Conservation (phyloP, 1,140 invertebrate species). For the Aphis craccivora region DNA sequence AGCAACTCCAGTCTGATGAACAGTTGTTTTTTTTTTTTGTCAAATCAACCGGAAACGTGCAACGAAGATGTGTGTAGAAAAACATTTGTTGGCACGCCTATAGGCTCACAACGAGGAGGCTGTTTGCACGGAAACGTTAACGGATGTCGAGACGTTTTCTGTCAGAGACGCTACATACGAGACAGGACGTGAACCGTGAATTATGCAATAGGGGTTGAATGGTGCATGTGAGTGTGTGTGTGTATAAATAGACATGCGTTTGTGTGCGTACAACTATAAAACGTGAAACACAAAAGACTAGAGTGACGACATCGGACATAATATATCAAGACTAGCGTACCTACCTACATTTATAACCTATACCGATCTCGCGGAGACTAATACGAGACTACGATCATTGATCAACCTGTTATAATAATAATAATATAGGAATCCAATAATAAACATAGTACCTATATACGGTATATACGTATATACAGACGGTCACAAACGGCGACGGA, state of each 20-base stretch:
- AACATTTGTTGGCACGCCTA: not conserved
- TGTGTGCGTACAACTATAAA: not conserved
- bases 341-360: not conserved
- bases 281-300: conserved; percentile 39
- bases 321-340: not conserved
- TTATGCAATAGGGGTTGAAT: conserved; percentile 37
- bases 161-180: not conserved
- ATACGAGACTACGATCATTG: not conserved
- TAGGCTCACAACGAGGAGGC: not conserved
- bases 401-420: conserved; percentile 36
- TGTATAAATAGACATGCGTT: not conserved
- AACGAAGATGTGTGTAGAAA: too few species aligned
- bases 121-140: conserved; percentile 31
- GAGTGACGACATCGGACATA: not conserved
- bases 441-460: not conserved
- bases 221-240: not conserved
- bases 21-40: not conserved
- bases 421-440: not conserved
- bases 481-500: not conserved
- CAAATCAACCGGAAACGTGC: conserved; percentile 18
- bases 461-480: too few species aligned
- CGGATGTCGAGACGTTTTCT: conserved; percentile 47
- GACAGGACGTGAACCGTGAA: conserved; percentile 43
- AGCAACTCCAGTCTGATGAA: not conserved
- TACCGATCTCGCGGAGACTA: not conserved